Base-by-base conservation (phyloP, 2,797 vertebrate genomes). In the Neomorphus geoffroyi region DNA sequence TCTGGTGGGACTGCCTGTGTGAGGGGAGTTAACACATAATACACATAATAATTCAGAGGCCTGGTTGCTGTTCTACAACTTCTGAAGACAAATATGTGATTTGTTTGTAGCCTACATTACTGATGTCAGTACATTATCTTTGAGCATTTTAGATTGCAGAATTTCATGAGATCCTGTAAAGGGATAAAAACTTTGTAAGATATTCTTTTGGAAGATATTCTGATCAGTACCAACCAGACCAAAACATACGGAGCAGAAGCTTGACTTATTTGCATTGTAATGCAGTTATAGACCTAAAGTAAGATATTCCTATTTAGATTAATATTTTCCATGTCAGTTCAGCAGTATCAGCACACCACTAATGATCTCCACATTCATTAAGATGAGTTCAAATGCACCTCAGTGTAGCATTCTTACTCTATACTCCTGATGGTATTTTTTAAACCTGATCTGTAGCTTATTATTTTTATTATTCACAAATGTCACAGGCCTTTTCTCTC, bases 401-500 rank as follows among this genome's bases (percentile, higher is more conserved):
- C 72, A 86, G 92, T 27, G 94, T 88, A 94, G 43, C 35, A 91
- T 91, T 74, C 69, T 88, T 57, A 32, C 67, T 53, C 39, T 75
- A 6, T 72, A 72, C 41, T 95, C 93, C 87, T 92, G 70, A 53
- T 2, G 80, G 87, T 86, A 88, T 84, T 86, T 91, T 90, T 93
- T 93, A 48, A 79, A 86, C 60, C 70, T 86, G 85, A 91, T 93
- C 45, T 51, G 64, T 82, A 92, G 73, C 87, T 96, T 95, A 91
- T 96, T 92, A 95, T 93, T 93, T 95, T 96, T 96, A 96, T 96
- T 94, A 94, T 95, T 95, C 94, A 93, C 91, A 94, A 97, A 97
- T 91, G 94, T 92, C 92, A 90, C 88, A 91, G 85, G 93, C 58
- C 77, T 70, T 91, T 92, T 88, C 66, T 91, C 54, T 92, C 66